Base-by-base conservation (phyloP, 2,888 invertebrate species). In the Penaeus monodon region DNA sequence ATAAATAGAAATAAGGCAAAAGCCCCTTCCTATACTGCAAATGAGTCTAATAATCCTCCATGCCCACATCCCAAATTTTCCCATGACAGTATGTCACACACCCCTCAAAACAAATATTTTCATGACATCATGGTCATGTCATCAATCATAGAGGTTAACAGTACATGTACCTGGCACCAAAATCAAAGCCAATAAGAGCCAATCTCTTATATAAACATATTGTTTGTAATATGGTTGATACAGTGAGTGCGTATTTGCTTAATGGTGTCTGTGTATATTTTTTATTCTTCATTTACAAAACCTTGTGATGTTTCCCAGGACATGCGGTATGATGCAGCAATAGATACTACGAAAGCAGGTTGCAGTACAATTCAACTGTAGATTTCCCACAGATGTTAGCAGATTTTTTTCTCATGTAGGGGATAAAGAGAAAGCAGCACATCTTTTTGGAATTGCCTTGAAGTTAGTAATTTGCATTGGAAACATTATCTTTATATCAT, bases 261-360 rank as follows among this genome's bases (percentile, higher is more conserved):
- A 79, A 22, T 17, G 14, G 33, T 44, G 44, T 44, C 0, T 78
- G 2, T 78, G 49, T 57, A 78, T 38, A 27, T 78, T 24, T 78
- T 78, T n/a, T n/a, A n/a, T 44, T 20, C 1, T 49, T 76, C n/a
- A 27, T 68, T 24, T 12, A 49, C 1, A 78, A 78, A 38, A 49
- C 78, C 12, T 38, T 44, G 27, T 27, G 68, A 8, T 17, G 17
- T 68, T 68, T 73, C n/a, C n/a, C 89, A 94, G 91, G 95, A 95
- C 91, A 94, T 94, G 90, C 94, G 94, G 66, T 93, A 94, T 88
- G 94, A 95, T 89, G 94, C 95, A 88, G 96, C 96, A 0, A 94
- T 95, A 49, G 94, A 94, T 96, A 91, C 92, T 96, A 27, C 94
- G 94, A 90, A 95, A 95, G 90, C 95, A 95, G 91, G 94, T 95